Conservation (phyloP, 2,797 vertebrate species). For the Muscicapa comitata region DNA sequence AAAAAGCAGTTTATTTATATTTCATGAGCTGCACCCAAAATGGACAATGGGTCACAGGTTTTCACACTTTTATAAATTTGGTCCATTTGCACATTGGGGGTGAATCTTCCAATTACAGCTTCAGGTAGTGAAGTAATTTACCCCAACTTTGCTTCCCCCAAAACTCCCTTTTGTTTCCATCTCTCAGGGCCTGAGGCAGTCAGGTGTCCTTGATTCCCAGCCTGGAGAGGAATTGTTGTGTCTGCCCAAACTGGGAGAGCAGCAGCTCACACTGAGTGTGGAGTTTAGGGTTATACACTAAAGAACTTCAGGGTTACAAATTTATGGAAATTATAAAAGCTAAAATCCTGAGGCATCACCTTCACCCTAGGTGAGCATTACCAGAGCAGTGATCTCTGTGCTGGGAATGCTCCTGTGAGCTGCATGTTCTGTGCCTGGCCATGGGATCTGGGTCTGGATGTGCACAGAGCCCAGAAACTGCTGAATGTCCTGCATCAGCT, state of each 20-base stretch:
- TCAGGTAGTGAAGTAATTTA: rapidly evolving
- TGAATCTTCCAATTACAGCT: neutral
- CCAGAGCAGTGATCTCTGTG: neutral
- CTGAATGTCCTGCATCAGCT: neutral
- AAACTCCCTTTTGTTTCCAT: neutral
- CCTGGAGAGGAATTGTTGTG: neutral
- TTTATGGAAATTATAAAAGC: rapidly evolving
- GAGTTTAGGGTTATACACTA: rapidly evolving
- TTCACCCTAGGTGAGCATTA: neutral
- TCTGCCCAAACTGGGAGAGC: neutral
- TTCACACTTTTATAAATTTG: neutral
- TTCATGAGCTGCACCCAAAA: neutral
- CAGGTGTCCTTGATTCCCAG: neutral
- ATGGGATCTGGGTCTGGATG: neutral
- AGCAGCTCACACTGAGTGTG: neutral
- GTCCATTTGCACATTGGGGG: neutral
- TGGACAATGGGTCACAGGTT: rapidly evolving
- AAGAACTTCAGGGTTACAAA: neutral
- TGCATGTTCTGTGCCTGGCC: neutral
- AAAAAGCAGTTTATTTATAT: neutral
- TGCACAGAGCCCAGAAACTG: neutral
- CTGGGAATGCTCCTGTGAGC: neutral
- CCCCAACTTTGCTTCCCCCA: neutral
- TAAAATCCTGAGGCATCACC: neutral
- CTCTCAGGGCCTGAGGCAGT: neutral